Evolutionary conservation across 2,888 invertebrate genomes (phyloP).

Genomic region (Steinernema carpocapsae): DNA sequence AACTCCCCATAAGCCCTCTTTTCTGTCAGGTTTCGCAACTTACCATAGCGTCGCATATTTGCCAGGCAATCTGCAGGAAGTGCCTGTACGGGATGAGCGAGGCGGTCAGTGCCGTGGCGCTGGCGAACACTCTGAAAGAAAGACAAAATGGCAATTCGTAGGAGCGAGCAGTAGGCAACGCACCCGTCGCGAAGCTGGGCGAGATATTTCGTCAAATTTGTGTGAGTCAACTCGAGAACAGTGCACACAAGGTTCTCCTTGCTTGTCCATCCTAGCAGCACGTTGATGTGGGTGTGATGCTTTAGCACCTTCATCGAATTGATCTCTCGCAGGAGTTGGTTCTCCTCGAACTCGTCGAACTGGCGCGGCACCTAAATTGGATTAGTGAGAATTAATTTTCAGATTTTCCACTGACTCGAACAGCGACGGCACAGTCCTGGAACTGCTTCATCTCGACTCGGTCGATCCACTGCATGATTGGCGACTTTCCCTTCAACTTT

Average conservation of each 20-base stretch:
- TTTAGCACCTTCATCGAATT: slow-evolving; percentile 54
- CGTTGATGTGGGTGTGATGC: slow-evolving; percentile 55
- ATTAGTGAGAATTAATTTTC: background rate
- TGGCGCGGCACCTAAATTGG: slow-evolving; percentile 46
- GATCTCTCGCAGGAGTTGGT: slow-evolving; percentile 56
- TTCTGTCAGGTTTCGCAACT: background rate
- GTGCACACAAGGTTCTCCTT: slow-evolving; percentile 55
- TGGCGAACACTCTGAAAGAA: slow-evolving; percentile 20
- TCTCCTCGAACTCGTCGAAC: slow-evolving; percentile 58
- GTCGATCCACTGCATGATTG: slow-evolving; percentile 60
- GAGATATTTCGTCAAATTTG: slow-evolving; percentile 56
- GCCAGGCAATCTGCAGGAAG: slow-evolving; percentile 51
- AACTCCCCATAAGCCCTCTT: too few relatives aligned
- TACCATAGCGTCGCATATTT: slow-evolving; percentile 56
- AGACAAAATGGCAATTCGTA: background rate
- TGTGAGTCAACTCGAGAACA: slow-evolving; percentile 57
- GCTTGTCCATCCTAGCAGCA: slow-evolving; percentile 58
- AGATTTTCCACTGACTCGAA: slow-evolving; percentile 42
- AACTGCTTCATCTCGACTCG: slow-evolving; percentile 58
- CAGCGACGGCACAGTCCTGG: slow-evolving; percentile 60
- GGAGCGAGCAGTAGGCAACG: slow-evolving; percentile 4
- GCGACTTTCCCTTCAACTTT: slow-evolving; percentile 57
- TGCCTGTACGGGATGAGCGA: slow-evolving; percentile 44
- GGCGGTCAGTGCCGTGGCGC: background rate
- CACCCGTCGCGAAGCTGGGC: slow-evolving; percentile 54